Percentiles rank a stretch among this genome's conserved stretches.
Evolutionary conservation across 2,113 vertebrate species (phyloP).

Genomic region (Hyaena hyaena): DNA sequence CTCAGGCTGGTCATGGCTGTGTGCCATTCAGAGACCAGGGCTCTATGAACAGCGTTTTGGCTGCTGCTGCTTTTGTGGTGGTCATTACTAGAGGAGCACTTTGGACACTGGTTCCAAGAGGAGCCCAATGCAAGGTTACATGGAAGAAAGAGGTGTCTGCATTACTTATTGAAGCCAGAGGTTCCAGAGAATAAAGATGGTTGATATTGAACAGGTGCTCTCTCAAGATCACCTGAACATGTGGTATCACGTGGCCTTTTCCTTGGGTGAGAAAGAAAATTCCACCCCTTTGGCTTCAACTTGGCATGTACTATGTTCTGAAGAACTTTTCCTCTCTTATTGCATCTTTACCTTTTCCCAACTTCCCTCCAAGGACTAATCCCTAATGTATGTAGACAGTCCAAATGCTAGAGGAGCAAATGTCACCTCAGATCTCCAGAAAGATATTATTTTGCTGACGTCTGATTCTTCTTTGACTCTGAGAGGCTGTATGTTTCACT

Average conservation of each 20-base stretch:
- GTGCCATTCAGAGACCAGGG: neutral
- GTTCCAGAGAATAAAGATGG: neutral
- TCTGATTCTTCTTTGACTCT: slow-evolving; percentile 19
- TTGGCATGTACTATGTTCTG: neutral
- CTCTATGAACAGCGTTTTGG: neutral
- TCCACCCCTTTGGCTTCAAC: neutral
- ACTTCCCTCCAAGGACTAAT: neutral
- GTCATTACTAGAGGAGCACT: neutral
- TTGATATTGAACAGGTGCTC: neutral
- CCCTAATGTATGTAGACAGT: neutral
- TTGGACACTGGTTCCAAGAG: neutral
- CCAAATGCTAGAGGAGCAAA: neutral
- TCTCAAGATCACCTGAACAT: neutral
- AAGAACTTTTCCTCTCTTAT: neutral
- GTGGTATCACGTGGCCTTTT: neutral
- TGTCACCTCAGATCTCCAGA: neutral
- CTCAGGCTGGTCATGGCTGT: neutral
- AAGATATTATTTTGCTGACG: neutral
- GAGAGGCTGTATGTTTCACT: neutral
- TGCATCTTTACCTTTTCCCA: neutral
- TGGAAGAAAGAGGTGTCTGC: neutral
- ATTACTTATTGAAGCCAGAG: neutral
- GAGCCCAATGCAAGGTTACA: neutral
- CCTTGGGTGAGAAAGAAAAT: neutral
- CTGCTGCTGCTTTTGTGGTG: neutral